Conservation (phyloP, 2,113 vertebrate species). For the Micronycteris hirsuta region DNA sequence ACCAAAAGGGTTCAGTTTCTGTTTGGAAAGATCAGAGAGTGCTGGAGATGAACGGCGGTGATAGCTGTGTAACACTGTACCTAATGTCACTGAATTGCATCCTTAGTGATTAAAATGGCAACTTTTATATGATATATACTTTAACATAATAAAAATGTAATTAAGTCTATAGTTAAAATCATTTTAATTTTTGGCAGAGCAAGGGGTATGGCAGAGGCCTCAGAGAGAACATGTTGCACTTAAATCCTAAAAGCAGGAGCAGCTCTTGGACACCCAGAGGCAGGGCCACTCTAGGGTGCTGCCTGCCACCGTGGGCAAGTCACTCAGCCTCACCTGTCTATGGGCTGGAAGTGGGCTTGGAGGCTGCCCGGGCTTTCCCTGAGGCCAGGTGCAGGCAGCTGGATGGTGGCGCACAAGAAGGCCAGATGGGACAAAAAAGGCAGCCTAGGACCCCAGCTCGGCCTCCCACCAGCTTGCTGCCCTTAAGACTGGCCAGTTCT, state of each 20-base stretch:
- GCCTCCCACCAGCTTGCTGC: not conserved
- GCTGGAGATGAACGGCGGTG: fast-evolving
- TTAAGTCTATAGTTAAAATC: not conserved
- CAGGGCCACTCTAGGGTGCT: fast-evolving
- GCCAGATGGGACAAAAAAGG: not conserved
- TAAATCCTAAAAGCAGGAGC: not conserved
- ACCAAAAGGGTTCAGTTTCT: not conserved
- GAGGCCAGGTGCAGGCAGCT: not conserved
- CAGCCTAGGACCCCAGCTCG: not conserved
- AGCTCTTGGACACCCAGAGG: not conserved
- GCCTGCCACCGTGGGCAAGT: not conserved
- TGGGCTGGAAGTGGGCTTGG: fast-evolving
- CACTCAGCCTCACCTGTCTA: not conserved
- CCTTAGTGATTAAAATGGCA: too few relatives aligned
- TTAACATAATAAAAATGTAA: not conserved
- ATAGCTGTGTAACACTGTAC: fast-evolving
- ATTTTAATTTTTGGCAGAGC: not conserved
- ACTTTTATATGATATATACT: not conserved
- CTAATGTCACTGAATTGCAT: too few relatives aligned
- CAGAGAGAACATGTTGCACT: fast-evolving
- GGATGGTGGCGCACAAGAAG: not conserved
- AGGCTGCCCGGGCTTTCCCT: not conserved
- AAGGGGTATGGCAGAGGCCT: not conserved
- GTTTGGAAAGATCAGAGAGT: not conserved
- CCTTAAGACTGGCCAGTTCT: not conserved